Evolutionary conservation across 2,888 invertebrate genomes (phyloP).

Genomic region (Exocentrus adspersus): DNA sequence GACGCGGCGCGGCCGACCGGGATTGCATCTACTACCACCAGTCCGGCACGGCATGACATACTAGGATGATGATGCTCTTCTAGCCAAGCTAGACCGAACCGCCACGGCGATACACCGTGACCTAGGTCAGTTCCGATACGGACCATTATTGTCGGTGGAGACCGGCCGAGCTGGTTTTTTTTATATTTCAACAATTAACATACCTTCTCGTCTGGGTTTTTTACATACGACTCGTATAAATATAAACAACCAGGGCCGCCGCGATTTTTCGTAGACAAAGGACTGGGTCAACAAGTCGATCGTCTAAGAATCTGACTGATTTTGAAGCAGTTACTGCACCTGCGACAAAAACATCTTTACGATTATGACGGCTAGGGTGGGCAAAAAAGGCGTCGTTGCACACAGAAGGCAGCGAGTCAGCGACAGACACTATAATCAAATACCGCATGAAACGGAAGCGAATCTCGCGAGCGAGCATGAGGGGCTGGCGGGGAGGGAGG

Average conservation of each 20-base stretch:
- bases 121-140: constrained; percentile 32
- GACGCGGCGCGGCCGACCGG: constrained; percentile 26
- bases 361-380: neutral
- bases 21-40: neutral
- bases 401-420: constrained; percentile 7
- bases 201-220: constrained; percentile 12
- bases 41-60: neutral
- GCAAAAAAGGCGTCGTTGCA: constrained; percentile 3
- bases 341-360: too few species aligned
- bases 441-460: constrained; percentile 38
- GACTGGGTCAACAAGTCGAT: neutral
- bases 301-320: too few species aligned
- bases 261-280: neutral
- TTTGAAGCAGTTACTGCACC: too few species aligned
- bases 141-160: constrained; percentile 22
- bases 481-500: too few species aligned
- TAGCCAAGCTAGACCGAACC: constrained; percentile 14
- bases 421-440: constrained; percentile 23
- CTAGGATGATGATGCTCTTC: neutral
- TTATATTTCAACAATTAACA: constrained; percentile 23
- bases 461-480: constrained; percentile 31
- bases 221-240: too few species aligned
- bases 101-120: constrained; percentile 23
- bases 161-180: constrained; percentile 21
- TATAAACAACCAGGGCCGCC: constrained; percentile 14